Percentiles rank a stretch among this genome's conserved stretches.
phyloP scores from a whole-genome alignment of 2,113 vertebrate species.

The Daphoenositta chrysoptera region DNA sequence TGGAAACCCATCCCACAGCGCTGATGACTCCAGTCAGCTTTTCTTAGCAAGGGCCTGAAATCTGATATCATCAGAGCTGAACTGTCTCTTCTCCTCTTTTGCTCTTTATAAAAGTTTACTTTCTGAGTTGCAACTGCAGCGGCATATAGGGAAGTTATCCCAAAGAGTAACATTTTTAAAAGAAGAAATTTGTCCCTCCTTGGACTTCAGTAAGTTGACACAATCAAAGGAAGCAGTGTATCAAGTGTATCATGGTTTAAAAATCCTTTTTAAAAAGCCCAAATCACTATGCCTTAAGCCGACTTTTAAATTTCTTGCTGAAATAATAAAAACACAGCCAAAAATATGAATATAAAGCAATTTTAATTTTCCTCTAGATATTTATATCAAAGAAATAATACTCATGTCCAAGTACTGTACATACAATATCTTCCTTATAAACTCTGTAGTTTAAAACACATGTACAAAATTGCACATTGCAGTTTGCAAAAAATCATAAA shows the following conservation, averaged over 20 bases:
- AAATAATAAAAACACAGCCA: slow-evolving; percentile 4
- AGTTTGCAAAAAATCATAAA: slow-evolving; percentile 68
- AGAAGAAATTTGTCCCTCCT: not conserved
- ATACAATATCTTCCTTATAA: slow-evolving; percentile 69
- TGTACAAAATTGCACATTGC: slow-evolving; percentile 71
- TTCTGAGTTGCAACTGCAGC: not conserved
- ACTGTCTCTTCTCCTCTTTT: not conserved
- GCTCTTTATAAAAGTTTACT: not conserved
- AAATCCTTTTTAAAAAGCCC: not conserved
- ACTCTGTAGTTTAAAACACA: slow-evolving; percentile 68
- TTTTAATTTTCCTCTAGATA: slow-evolving; percentile 66
- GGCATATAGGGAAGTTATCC: not conserved
- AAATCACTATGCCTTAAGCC: not conserved
- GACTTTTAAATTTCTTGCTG: not conserved
- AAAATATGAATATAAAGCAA: slow-evolving; percentile 69
- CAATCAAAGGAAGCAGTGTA: not conserved
- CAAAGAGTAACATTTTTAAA: not conserved
- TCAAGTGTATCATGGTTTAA: not conserved
- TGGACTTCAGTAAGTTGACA: not conserved
- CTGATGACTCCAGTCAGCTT: not conserved
- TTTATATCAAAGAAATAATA: slow-evolving; percentile 71
- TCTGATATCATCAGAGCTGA: not conserved
- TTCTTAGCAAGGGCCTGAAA: not conserved
- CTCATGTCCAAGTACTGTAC: slow-evolving; percentile 63
- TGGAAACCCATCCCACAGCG: not conserved